Evolutionary conservation across 2,797 vertebrate species (phyloP).

Genomic region (Coreius guichenoti): DNA sequence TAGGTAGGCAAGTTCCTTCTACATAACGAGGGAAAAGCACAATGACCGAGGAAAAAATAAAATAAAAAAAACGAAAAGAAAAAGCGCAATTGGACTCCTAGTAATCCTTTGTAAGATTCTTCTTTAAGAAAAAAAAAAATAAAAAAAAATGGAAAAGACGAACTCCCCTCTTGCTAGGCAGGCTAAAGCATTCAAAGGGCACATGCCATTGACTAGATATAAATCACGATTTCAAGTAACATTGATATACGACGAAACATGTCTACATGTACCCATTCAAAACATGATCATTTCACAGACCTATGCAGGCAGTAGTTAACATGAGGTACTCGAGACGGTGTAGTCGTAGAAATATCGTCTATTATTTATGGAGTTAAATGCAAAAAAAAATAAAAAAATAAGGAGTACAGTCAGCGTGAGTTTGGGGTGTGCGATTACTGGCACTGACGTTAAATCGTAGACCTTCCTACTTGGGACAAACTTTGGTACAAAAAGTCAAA

Average conservation of each 20-base stretch:
- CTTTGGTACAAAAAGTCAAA: conserved; percentile 53
- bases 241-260: conserved; percentile 94
- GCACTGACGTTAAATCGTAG: conserved; percentile 74
- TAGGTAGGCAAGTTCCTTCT: conserved; percentile 87
- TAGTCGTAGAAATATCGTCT: conserved; percentile 87
- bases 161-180: conserved; percentile 82
- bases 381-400: conserved; percentile 75
- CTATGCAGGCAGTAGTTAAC: conserved; percentile 92
- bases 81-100: conserved; percentile 81
- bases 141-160: neutral
- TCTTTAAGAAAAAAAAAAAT: conserved; percentile 35
- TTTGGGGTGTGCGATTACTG: conserved; percentile 85
- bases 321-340: conserved; percentile 93
- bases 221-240: conserved; percentile 99
- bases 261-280: conserved; percentile 94
- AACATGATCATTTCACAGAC: conserved; percentile 95
- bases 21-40: conserved; percentile 75
- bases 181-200: conserved; percentile 93
- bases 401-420: conserved; percentile 67
- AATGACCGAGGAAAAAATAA: conserved; percentile 66
- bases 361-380: conserved; percentile 83
- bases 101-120: conserved; percentile 69
- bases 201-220: conserved; percentile 96
- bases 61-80: conserved; percentile 48
- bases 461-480: conserved; percentile 78